Percentiles rank a stretch among this genome's conserved stretches.
These are phyloP conservation scores for Actias luna DNA, from an alignment of 2,888 invertebrate genomes.

Conservation along the genomic window DNA sequence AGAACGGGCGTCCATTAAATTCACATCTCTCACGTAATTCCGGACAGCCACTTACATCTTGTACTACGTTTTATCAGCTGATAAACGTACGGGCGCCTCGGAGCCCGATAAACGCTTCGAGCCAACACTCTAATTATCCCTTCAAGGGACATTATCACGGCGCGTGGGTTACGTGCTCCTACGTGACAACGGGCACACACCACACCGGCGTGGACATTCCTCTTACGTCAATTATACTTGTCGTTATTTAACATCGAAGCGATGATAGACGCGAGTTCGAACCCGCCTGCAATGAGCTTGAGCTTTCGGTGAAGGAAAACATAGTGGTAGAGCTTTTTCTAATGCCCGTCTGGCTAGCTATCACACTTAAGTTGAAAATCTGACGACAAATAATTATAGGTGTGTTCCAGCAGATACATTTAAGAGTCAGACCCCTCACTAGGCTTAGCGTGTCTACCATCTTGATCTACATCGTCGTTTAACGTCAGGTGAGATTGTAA, in stretches of 20 bases:
- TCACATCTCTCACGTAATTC: neutral
- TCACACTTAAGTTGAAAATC: too few relatives aligned
- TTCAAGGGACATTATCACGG: neutral
- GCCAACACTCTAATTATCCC: constrained; percentile 4
- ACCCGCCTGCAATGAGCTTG: too few relatives aligned
- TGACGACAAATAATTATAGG: too few relatives aligned
- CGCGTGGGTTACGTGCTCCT: neutral
- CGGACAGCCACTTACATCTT: neutral
- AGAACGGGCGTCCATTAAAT: neutral
- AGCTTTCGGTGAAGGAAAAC: neutral
- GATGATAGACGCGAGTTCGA: too few relatives aligned
- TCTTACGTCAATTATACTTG: neutral
- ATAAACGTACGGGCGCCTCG: constrained; percentile 6
- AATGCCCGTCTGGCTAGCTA: too few relatives aligned
- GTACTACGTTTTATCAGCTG: neutral
- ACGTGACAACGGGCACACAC: constrained; percentile 6
- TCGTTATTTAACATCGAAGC: neutral
- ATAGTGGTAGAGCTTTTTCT: too few relatives aligned
- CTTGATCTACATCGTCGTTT: too few relatives aligned
- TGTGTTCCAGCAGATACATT: too few relatives aligned
- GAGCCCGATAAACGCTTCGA: neutral
- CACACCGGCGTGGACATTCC: neutral
- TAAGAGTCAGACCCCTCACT: too few relatives aligned
- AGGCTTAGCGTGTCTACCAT: too few relatives aligned
- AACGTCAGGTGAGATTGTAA: too few relatives aligned